phyloP scores from a whole-genome alignment of 2,888 invertebrate species.

The Apotomis turbidana region DNA sequence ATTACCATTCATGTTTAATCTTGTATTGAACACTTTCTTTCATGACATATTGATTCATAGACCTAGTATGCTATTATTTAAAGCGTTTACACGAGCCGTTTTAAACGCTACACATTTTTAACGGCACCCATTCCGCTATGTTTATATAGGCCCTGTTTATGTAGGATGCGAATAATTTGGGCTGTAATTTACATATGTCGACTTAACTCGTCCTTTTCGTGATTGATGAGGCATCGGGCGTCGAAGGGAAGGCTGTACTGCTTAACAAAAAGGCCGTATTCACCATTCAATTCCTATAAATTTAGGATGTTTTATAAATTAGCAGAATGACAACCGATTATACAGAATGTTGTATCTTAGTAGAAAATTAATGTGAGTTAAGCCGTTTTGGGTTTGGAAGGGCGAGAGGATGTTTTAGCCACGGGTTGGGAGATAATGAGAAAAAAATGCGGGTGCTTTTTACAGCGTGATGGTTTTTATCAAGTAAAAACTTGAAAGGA shows the following conservation, averaged over 20 bases:
- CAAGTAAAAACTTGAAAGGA: background rate
- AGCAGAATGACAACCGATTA: background rate
- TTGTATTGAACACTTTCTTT: too few relatives aligned
- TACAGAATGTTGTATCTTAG: background rate
- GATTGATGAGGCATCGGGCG: slow-evolving; percentile 44
- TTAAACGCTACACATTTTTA: slow-evolving; percentile 24
- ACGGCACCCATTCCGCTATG: slow-evolving; percentile 11
- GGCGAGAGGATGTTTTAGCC: background rate
- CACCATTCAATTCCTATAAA: background rate
- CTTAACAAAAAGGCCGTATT: background rate
- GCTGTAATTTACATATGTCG: slow-evolving; percentile 47
- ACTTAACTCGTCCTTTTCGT: slow-evolving; percentile 46
- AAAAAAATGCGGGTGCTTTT: slow-evolving; percentile 18
- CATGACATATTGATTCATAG: too few relatives aligned
- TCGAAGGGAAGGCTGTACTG: background rate
- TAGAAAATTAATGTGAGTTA: background rate
- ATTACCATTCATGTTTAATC: too few relatives aligned
- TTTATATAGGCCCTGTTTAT: slow-evolving; percentile 31
- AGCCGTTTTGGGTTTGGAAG: background rate
- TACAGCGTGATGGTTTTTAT: background rate
- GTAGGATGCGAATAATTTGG: slow-evolving; percentile 26
- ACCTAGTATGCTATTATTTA: too few relatives aligned
- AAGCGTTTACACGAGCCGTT: background rate
- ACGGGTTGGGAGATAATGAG: slow-evolving; percentile 21
- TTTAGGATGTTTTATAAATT: background rate